Percentiles rank a stretch among this genome's conserved stretches.
Evolutionary conservation across 2,888 invertebrate species (phyloP).

Genomic region (Anticlea derivata): DNA sequence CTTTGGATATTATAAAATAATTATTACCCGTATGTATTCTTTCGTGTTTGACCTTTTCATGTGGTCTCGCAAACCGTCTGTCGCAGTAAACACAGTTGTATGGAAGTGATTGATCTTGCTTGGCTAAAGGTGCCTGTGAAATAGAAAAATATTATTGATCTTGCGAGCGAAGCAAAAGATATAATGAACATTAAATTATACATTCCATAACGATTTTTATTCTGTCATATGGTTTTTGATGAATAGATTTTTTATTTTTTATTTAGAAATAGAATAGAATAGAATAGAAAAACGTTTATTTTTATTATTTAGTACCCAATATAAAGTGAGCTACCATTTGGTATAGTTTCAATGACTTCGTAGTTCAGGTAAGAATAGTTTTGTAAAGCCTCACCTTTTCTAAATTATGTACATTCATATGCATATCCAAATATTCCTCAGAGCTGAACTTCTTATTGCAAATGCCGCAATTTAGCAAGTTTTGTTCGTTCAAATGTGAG

Average conservation of each 20-base stretch:
- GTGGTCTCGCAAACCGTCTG: slow-evolving; percentile 88
- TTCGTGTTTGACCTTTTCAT: slow-evolving; percentile 93
- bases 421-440: slow-evolving; percentile 87
- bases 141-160: too few species aligned
- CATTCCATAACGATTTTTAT: not conserved
- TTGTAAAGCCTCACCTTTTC: slow-evolving; percentile 79
- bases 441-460: slow-evolving; percentile 90
- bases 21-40: slow-evolving; percentile 88
- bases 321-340: too few species aligned
- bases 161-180: too few species aligned
- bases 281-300: too few species aligned
- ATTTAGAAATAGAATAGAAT: too few species aligned
- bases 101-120: slow-evolving; percentile 71
- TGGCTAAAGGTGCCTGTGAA: slow-evolving; percentile 54
- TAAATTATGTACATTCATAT: slow-evolving; percentile 87
- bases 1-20: not conserved
- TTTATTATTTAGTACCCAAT: too few species aligned
- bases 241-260: too few species aligned
- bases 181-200: too few species aligned
- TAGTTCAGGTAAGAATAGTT: too few species aligned
- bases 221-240: too few species aligned
- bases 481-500: slow-evolving; percentile 84
- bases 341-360: too few species aligned
- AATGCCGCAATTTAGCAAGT: slow-evolving; percentile 85
- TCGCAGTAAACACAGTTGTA: slow-evolving; percentile 90